Percentiles rank a stretch among this genome's conserved stretches.
phyloP scores from a whole-genome alignment of 1,140 invertebrate species.

The Procambarus clarkii region DNA sequence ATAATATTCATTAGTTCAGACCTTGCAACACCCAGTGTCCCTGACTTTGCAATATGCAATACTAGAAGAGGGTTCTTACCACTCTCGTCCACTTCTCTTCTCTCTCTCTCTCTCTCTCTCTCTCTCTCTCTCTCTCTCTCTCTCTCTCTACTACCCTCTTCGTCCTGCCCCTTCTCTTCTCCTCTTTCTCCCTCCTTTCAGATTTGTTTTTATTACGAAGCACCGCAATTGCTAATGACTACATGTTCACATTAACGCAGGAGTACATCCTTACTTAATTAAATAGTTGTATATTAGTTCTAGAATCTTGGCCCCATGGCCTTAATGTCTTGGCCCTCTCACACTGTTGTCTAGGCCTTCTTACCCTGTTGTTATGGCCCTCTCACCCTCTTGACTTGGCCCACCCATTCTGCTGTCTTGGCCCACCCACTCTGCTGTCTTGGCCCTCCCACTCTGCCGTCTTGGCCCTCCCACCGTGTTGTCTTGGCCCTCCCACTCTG shows the following conservation, averaged over 20 bases:
- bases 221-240: no score
- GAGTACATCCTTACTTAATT: no score
- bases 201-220: no score
- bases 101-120: background rate
- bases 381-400: background rate
- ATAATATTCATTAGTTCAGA: no score
- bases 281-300: no score
- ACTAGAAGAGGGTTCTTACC: no score
- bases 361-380: background rate
- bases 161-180: background rate
- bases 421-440: no score
- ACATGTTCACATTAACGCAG: no score
- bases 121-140: conserved; percentile 5
- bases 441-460: background rate
- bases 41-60: no score
- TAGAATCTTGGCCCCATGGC: no score
- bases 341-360: background rate
- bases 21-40: no score
- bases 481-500: background rate
- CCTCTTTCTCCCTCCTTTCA: background rate
- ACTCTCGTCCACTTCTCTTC: background rate
- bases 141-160: background rate
- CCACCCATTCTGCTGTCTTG: background rate
- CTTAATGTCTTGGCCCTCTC: no score
- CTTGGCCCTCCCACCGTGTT: background rate